Evolutionary conservation across 2,797 vertebrate species (phyloP).

Genomic region (Lepus townsendii): DNA sequence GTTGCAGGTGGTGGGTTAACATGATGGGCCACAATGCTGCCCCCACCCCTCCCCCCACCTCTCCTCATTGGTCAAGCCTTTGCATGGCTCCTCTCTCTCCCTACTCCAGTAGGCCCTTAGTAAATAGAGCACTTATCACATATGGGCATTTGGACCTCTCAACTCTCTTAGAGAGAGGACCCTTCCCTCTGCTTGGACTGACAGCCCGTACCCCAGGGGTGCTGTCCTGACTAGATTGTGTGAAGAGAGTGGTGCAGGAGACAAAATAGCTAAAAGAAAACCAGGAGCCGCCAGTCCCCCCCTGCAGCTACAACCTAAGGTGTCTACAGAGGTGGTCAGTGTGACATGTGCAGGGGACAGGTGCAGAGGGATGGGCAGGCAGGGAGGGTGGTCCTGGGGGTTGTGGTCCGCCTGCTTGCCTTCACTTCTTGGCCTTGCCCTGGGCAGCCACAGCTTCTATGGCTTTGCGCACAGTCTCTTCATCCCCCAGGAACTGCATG

Average conservation of each 20-base stretch:
- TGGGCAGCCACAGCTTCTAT: not conserved
- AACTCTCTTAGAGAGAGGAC: not conserved
- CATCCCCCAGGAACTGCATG: not conserved
- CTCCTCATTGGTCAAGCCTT: not conserved
- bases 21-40: too few relatives aligned
- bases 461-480: not conserved
- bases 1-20: too few relatives aligned
- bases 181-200: not conserved
- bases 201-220: not conserved
- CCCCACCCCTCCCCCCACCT: too few relatives aligned
- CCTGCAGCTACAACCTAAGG: not conserved
- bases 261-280: not conserved
- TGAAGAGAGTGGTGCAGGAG: not conserved
- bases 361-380: not conserved
- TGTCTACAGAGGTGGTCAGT: not conserved
- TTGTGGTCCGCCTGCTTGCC: not conserved
- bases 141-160: not conserved
- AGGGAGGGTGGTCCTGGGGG: not conserved
- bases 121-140: not conserved
- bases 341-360: not conserved
- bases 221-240: not conserved
- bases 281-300: not conserved
- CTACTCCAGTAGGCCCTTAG: not conserved
- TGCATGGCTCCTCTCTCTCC: too few relatives aligned
- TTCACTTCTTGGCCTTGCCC: not conserved